Conservation (phyloP, 2,888 invertebrate genomes). For the Tuberolachnus salignus region DNA sequence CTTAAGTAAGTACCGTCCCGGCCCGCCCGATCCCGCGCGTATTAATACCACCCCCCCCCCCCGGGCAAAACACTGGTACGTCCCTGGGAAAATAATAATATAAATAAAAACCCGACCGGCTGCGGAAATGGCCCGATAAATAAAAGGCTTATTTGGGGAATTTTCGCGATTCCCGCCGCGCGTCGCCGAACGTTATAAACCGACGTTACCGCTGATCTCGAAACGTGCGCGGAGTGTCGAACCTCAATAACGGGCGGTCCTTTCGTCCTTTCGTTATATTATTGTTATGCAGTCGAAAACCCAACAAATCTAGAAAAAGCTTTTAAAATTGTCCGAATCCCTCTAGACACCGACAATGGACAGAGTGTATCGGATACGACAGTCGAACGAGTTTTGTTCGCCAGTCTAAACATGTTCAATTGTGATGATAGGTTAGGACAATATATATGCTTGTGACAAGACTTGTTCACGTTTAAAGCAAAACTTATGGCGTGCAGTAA, state of each 20-base stretch:
- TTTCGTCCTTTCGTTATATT: background rate
- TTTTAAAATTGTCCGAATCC: too few relatives aligned
- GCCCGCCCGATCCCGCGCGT: too few relatives aligned
- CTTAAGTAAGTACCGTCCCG: conserved; percentile 17
- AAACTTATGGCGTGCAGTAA: too few relatives aligned
- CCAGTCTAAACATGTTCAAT: too few relatives aligned
- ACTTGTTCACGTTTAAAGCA: too few relatives aligned
- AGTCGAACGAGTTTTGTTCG: too few relatives aligned
- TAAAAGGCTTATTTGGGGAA: conserved; percentile 41
- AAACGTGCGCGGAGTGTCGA: background rate
- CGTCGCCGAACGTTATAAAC: background rate
- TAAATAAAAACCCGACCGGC: conserved; percentile 34
- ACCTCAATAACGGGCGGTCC: background rate
- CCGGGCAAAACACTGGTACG: background rate
- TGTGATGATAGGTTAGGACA: too few relatives aligned
- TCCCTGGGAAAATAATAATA: conserved; percentile 6
- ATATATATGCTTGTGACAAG: too few relatives aligned
- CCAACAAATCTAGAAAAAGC: too few relatives aligned
- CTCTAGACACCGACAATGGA: too few relatives aligned
- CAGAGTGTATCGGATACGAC: too few relatives aligned
- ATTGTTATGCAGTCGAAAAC: too few relatives aligned
- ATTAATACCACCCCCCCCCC: background rate
- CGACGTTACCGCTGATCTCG: background rate
- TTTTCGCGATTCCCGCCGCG: conserved; percentile 8
- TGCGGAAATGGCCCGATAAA: conserved; percentile 16